These are phyloP conservation scores for Sparus aurata DNA, from an alignment of 2,797 vertebrate species.

Conservation along the genomic window DNA sequence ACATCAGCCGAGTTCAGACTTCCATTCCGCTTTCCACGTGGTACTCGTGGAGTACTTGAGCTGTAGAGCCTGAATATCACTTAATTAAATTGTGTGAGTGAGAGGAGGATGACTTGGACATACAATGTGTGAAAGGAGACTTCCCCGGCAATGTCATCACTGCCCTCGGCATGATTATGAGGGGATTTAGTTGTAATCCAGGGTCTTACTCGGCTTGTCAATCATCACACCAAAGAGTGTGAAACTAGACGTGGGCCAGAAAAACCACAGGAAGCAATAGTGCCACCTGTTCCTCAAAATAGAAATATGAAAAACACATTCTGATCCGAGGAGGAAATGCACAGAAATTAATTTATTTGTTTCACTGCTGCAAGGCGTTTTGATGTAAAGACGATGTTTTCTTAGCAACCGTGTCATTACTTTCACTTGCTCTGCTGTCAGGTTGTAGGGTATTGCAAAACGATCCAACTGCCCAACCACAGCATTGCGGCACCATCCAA, in stretches of 20 bases:
- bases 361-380: neutral
- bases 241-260: conserved; percentile 21
- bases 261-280: conserved; percentile 18
- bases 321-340: neutral
- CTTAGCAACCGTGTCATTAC: conserved; percentile 41
- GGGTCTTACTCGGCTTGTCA: conserved; percentile 61
- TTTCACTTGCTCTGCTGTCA: conserved; percentile 42
- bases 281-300: conserved; percentile 42
- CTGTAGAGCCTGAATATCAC: conserved; percentile 31
- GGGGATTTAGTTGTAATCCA: conserved; percentile 75
- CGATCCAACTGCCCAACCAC: conserved; percentile 49
- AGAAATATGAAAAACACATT: conserved; percentile 2
- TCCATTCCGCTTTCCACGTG: neutral
- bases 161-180: conserved; percentile 54
- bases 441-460: conserved; percentile 39
- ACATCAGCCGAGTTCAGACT: neutral
- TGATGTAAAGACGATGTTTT: conserved; percentile 5
- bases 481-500: conserved; percentile 50
- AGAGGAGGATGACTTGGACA: conserved; percentile 49
- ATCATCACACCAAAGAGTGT: conserved; percentile 52
- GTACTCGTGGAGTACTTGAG: conserved; percentile 4
- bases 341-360: neutral
- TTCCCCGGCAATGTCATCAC: conserved; percentile 47
- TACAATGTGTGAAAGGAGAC: conserved; percentile 43
- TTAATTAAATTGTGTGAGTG: conserved; percentile 69